Percentiles rank a stretch among this genome's conserved stretches.
phyloP scores from a whole-genome alignment of 2,797 vertebrate species.

The Rhodeus uyekii region DNA sequence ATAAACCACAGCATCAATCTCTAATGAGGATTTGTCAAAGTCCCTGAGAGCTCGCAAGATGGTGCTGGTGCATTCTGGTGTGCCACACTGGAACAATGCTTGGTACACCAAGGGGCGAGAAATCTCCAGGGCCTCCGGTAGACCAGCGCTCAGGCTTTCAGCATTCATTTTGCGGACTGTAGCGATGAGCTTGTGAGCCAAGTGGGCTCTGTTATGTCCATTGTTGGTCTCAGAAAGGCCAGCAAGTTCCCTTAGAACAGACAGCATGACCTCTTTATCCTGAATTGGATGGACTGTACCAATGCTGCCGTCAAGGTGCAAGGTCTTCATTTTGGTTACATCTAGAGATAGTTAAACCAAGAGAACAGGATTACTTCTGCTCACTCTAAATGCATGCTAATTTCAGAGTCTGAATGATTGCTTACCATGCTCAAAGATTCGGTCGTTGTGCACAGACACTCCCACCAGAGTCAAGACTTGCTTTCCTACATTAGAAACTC shows the following conservation, averaged over 20 bases:
- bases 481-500: slow-evolving; percentile 82
- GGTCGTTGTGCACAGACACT: slow-evolving; percentile 81
- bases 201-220: slow-evolving; percentile 82
- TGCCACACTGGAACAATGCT: slow-evolving; percentile 90
- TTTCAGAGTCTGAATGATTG: not conserved
- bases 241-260: slow-evolving; percentile 81
- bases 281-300: slow-evolving; percentile 70
- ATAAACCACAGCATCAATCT: slow-evolving; percentile 84
- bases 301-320: slow-evolving; percentile 82
- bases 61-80: slow-evolving; percentile 85
- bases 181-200: slow-evolving; percentile 85
- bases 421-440: slow-evolving; percentile 85
- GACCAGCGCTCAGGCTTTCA: slow-evolving; percentile 73
- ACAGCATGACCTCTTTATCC: slow-evolving; percentile 76
- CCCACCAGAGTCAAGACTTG: slow-evolving; percentile 84
- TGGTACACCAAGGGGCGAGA: slow-evolving; percentile 83
- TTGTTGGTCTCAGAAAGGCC: slow-evolving; percentile 72
- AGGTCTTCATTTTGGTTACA: slow-evolving; percentile 67
- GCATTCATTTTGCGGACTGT: slow-evolving; percentile 81
- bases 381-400: not conserved
- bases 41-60: slow-evolving; percentile 86
- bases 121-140: slow-evolving; percentile 80
- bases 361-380: not conserved
- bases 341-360: slow-evolving; percentile 67
- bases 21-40: slow-evolving; percentile 69